These are phyloP conservation scores for Garra rufa DNA, from an alignment of 2,113 vertebrate species.

Conservation along the genomic window DNA sequence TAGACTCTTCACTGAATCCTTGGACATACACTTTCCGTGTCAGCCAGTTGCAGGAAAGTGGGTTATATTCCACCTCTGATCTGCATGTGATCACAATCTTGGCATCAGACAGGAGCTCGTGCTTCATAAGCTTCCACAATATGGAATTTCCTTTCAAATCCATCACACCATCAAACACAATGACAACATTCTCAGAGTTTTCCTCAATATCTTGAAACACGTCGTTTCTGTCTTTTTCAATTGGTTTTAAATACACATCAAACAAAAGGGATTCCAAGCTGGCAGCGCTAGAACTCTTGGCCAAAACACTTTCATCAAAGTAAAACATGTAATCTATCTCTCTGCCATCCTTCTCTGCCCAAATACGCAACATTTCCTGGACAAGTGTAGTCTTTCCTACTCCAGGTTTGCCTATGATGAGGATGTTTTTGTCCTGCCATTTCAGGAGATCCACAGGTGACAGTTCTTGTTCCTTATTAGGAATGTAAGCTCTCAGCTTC, in stretches of 20 bases:
- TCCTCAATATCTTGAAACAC: slow-evolving; percentile 49
- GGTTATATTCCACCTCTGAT: slow-evolving; percentile 40
- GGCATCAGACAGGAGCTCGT: slow-evolving; percentile 47
- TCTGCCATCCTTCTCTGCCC: slow-evolving; percentile 33
- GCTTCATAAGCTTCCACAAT: slow-evolving; percentile 30
- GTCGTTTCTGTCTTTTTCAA: slow-evolving; percentile 14
- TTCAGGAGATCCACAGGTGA: slow-evolving; percentile 42
- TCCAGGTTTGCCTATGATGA: slow-evolving; percentile 58
- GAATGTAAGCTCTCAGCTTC: slow-evolving; percentile 52
- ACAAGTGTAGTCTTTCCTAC: slow-evolving; percentile 55
- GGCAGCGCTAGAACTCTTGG: neutral
- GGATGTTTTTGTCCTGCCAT: slow-evolving; percentile 25
- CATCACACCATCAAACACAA: slow-evolving; percentile 54
- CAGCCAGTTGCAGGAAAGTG: neutral
- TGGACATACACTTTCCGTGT: slow-evolving; percentile 44
- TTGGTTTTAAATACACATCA: slow-evolving; percentile 30
- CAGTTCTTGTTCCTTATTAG: neutral
- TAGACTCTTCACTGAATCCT: slow-evolving; percentile 53
- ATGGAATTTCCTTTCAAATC: neutral
- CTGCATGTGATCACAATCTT: slow-evolving; percentile 57
- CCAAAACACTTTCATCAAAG: slow-evolving; percentile 43
- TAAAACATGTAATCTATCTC: slow-evolving; percentile 56
- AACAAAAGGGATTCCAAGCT: slow-evolving; percentile 51
- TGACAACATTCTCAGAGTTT: slow-evolving; percentile 51
- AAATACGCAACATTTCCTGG: slow-evolving; percentile 48